These are phyloP conservation scores for Craseonycteris thonglongyai DNA, from an alignment of 2,113 vertebrate species.

Conservation along the genomic window DNA sequence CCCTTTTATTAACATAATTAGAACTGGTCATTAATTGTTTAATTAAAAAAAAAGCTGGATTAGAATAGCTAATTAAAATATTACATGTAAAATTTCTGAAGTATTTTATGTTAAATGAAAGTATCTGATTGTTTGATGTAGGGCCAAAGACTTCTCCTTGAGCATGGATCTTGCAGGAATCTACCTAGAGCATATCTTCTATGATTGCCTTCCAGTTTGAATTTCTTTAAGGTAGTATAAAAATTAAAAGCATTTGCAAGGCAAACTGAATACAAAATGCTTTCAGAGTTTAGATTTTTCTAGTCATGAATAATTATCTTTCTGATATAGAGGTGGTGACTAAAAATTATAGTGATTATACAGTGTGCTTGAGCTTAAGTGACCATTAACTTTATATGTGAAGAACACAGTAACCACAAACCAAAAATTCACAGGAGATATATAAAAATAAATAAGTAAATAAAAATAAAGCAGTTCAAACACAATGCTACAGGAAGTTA, in stretches of 20 bases:
- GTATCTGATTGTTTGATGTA: slow-evolving; percentile 24
- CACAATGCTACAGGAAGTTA: too few relatives aligned
- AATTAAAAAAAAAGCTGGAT: not conserved
- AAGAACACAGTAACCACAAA: too few relatives aligned
- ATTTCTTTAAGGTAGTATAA: slow-evolving; percentile 40
- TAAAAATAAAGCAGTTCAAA: too few relatives aligned
- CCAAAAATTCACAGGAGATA: too few relatives aligned
- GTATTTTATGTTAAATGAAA: slow-evolving; percentile 22
- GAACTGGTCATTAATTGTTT: not conserved
- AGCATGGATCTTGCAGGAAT: not conserved
- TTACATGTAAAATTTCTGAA: not conserved
- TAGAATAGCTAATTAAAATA: slow-evolving; percentile 13
- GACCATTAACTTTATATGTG: too few relatives aligned
- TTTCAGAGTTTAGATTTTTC: not conserved
- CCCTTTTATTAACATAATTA: not conserved
- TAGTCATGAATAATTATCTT: not conserved
- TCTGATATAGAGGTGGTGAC: not conserved
- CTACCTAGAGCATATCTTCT: not conserved
- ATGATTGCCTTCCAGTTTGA: not conserved
- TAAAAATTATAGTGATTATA: too few relatives aligned
- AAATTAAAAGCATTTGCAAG: slow-evolving; percentile 44
- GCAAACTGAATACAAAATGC: not conserved
- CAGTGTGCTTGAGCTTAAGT: too few relatives aligned
- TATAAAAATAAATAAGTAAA: too few relatives aligned
- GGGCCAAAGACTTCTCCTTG: not conserved